phyloP scores from a whole-genome alignment of 1,140 invertebrate species.

The Drepana arcuata region DNA sequence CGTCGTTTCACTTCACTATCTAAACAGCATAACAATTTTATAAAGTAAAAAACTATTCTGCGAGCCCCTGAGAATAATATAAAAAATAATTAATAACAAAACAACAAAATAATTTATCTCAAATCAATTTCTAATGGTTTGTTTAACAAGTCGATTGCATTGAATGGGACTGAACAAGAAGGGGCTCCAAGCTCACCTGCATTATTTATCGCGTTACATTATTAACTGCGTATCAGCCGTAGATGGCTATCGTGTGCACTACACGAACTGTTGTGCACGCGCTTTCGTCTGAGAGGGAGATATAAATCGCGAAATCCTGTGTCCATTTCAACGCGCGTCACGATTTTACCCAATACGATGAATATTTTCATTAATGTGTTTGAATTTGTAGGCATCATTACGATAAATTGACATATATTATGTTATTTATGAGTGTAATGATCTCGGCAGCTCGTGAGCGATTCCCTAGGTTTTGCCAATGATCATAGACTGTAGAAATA shows the following conservation, averaged over 20 bases:
- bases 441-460: too few species aligned
- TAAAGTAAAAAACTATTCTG: too few species aligned
- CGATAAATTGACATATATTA: too few species aligned
- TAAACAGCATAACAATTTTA: too few species aligned
- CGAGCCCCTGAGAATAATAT: too few species aligned
- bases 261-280: slow-evolving; percentile 51
- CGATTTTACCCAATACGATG: too few species aligned
- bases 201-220: slow-evolving; percentile 63
- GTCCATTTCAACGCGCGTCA: neutral
- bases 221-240: slow-evolving; percentile 59
- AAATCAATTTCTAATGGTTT: slow-evolving; percentile 37
- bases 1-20: too few species aligned
- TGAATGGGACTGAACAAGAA: slow-evolving; percentile 25
- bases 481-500: too few species aligned
- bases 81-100: slow-evolving; percentile 17
- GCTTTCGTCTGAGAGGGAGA: slow-evolving; percentile 42
- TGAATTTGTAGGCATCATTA: too few species aligned
- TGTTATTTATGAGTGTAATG: too few species aligned
- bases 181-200: slow-evolving; percentile 47
- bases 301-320: slow-evolving; percentile 34
- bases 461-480: too few species aligned
- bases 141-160: slow-evolving; percentile 31
- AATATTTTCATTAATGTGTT: too few species aligned
- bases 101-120: slow-evolving; percentile 30
- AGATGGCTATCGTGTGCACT: slow-evolving; percentile 54